These are phyloP conservation scores for Drosophila crucigera DNA, from an alignment of 2,888 invertebrate genomes.

Conservation along the genomic window DNA sequence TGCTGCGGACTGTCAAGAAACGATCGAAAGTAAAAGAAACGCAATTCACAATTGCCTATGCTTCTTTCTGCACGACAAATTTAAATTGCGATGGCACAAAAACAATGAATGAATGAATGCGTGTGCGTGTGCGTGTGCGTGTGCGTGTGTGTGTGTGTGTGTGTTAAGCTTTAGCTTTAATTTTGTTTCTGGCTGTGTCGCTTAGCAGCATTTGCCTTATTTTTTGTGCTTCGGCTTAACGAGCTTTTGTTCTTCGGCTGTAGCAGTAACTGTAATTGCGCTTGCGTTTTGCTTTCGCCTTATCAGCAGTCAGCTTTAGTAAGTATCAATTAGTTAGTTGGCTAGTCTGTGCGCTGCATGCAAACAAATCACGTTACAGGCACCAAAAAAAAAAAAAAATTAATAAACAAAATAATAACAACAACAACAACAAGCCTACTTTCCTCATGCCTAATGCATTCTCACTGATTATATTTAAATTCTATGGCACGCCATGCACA, in stretches of 20 bases:
- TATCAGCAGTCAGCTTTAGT: slow-evolving; percentile 42
- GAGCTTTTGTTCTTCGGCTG: slow-evolving; percentile 62
- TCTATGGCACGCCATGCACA: slow-evolving; percentile 46
- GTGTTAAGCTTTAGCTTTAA: slow-evolving; percentile 9
- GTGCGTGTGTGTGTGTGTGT: not conserved
- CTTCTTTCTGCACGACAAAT: slow-evolving; percentile 4
- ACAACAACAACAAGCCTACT: not conserved
- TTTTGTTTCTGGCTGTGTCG: slow-evolving; percentile 5
- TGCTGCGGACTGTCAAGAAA: slow-evolving; percentile 14
- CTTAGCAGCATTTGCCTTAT: slow-evolving; percentile 35
- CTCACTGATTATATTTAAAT: slow-evolving; percentile 33
- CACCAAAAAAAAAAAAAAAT: not conserved
- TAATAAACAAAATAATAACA: not conserved
- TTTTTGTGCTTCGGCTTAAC: slow-evolving; percentile 41
- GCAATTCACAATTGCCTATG: slow-evolving; percentile 9
- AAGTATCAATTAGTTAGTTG: slow-evolving; percentile 62
- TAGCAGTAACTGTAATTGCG: slow-evolving; percentile 63
- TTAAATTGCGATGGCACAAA: slow-evolving; percentile 1
- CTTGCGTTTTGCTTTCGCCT: slow-evolving; percentile 55
- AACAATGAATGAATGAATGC: slow-evolving; percentile 2
- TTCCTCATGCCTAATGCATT: not conserved
- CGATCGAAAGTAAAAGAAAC: slow-evolving; percentile 29
- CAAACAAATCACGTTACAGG: slow-evolving; percentile 48
- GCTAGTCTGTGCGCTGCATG: slow-evolving; percentile 40
- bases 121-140: not conserved